These are phyloP conservation scores for Loriculus beryllinus DNA, from an alignment of 2,797 vertebrate genomes.

Conservation along the genomic window DNA sequence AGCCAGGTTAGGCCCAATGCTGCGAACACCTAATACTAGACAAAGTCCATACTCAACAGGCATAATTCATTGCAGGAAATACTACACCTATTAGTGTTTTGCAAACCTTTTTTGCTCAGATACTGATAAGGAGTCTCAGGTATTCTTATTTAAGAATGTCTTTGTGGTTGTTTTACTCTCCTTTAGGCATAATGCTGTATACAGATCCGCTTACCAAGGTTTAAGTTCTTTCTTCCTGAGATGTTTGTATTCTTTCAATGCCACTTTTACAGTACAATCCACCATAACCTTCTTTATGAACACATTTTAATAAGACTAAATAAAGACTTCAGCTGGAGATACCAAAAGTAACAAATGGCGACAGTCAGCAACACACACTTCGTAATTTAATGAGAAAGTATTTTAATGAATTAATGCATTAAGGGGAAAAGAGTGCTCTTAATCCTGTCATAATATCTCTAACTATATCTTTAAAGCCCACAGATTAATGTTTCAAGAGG, in stretches of 20 bases:
- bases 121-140: background rate
- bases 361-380: background rate
- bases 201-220: background rate
- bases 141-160: background rate
- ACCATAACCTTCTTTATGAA: background rate
- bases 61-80: background rate
- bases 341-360: background rate
- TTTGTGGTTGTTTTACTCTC: background rate
- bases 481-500: background rate
- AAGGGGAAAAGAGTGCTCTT: background rate
- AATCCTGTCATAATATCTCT: constrained; percentile 8
- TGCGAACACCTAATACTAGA: background rate
- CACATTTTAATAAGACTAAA: background rate
- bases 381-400: constrained; percentile 32
- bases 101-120: background rate
- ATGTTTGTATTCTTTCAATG: background rate
- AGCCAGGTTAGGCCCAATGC: background rate
- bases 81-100: background rate
- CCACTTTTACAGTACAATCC: background rate
- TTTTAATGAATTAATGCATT: constrained; percentile 40
- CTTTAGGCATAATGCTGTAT: background rate
- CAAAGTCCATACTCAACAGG: background rate
- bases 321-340: background rate
- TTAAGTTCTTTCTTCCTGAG: background rate
- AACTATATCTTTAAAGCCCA: background rate